Percentiles rank a stretch among this genome's conserved stretches.
phyloP scores from a whole-genome alignment of 2,888 invertebrate species.

The Tetragnatha montana region DNA sequence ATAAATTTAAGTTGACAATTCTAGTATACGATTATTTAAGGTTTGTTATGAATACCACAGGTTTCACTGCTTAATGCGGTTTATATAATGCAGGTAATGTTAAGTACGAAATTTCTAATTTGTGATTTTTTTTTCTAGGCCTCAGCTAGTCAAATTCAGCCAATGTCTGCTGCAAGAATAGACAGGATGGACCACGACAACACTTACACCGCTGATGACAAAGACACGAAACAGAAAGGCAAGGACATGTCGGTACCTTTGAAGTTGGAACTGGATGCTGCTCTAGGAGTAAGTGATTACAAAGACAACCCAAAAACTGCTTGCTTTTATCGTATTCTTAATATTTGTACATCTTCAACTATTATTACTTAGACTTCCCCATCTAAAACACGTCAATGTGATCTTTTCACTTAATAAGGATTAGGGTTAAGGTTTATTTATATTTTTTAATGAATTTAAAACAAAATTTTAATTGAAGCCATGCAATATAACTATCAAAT shows the following conservation, averaged over 20 bases:
- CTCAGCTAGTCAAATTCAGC: conserved; percentile 54
- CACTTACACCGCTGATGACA: conserved; percentile 44
- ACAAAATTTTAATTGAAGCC: too few species aligned
- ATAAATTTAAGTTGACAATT: too few species aligned
- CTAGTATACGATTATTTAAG: too few species aligned
- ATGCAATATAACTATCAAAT: too few species aligned
- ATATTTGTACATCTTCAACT: not conserved
- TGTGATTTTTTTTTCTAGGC: conserved; percentile 3
- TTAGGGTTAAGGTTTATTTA: too few species aligned
- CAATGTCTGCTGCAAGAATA: conserved; percentile 54
- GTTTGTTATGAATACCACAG: too few species aligned
- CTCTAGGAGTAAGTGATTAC: conserved; percentile 50
- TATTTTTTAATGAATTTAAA: too few species aligned
- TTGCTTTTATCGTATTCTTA: not conserved
- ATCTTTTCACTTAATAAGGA: too few species aligned
- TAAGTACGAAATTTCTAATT: not conserved
- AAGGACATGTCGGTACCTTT: conserved; percentile 48
- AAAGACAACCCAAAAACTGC: not conserved
- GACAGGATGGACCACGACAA: conserved; percentile 63
- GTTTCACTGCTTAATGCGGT: not conserved
- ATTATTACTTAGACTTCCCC: too few species aligned
- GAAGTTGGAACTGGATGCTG: conserved; percentile 65
- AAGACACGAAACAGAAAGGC: conserved; percentile 17
- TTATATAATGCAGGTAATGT: not conserved
- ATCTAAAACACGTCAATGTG: too few species aligned